Evolutionary conservation across 2,888 invertebrate genomes (phyloP), one percentile per base, ranked within the genome.

Genomic region (Metellina segmentata): DNA sequence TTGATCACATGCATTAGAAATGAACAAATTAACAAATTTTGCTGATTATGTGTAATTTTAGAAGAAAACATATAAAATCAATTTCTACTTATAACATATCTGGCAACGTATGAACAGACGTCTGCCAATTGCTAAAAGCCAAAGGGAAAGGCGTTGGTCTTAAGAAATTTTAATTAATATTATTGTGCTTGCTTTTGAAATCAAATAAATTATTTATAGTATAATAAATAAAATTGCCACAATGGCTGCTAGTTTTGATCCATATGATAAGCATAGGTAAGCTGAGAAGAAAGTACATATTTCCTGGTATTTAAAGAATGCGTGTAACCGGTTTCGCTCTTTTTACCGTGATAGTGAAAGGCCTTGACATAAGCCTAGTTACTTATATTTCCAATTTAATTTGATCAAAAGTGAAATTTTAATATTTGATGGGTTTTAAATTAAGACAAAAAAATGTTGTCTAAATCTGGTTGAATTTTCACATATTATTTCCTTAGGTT

Each of bases 211-310:
- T 49, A 85, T 72, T 34, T 81, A 53, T 51, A 52, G 13, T 72
- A 7, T 19, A n/a, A 72, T 61, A 34, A 48, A 34, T 53, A 11
- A 77, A 53, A 81, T 70, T 81, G 69, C 52, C 77, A 94, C 88
- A 75, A 96, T 97, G 95, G 96, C 96, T 95, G 96, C 96, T 94
- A 96, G 96, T 89, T 97, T 97, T 95, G 97, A 97, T 93, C 94
- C 94, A 6, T 92, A 93, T 90, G 94, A 94, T 85, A 94, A 93
- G 89, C 93, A 94, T 88, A 94, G 94, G 94, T 94, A n/a, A 81
- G 88, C 52, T 13, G 16, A 83, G n/a, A 19, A 69, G 49, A 16
- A 49, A 52, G 61, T 83, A 49, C 51, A 34, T 48, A 52, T 69
- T 69, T 75, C 9, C 20, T 82, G 91, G 91, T 91, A 91, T 87